Conservation (phyloP, 2,113 vertebrate genomes). For the Cairina moschata region DNA sequence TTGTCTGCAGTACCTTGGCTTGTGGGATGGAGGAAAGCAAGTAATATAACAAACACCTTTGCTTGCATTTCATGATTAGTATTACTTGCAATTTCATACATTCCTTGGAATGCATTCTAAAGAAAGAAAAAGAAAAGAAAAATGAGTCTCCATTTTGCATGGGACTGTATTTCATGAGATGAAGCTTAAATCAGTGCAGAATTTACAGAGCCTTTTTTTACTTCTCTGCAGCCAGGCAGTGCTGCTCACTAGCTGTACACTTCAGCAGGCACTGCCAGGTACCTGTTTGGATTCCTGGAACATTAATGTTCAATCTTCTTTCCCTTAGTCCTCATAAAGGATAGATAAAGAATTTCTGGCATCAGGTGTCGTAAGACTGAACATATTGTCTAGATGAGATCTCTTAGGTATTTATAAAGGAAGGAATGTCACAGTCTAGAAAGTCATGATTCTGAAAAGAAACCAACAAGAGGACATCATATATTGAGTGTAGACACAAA, state of each 20-base stretch:
- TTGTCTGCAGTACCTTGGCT: slow-evolving; percentile 1
- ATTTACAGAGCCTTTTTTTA: neutral
- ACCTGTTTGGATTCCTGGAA: neutral
- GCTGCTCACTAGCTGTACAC: neutral
- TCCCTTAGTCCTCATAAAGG: neutral
- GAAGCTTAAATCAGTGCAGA: neutral
- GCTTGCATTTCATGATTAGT: neutral
- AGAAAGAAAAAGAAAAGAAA: neutral
- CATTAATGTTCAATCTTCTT: neutral
- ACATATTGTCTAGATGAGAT: neutral
- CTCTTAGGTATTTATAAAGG: neutral
- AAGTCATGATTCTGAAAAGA: neutral
- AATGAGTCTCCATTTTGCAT: neutral
- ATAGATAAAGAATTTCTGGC: neutral
- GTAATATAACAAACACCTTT: neutral
- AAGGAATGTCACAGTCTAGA: neutral
- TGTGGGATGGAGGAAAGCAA: neutral
- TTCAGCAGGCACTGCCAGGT: neutral
- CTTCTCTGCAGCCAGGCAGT: neutral
- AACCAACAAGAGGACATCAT: neutral
- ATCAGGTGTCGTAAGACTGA: neutral
- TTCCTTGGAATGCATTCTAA: neutral
- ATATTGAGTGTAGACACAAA: neutral
- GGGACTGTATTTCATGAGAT: neutral
- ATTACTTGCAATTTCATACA: neutral